Base-by-base conservation (phyloP, 2,888 invertebrate genomes). In the Nezara viridula region DNA sequence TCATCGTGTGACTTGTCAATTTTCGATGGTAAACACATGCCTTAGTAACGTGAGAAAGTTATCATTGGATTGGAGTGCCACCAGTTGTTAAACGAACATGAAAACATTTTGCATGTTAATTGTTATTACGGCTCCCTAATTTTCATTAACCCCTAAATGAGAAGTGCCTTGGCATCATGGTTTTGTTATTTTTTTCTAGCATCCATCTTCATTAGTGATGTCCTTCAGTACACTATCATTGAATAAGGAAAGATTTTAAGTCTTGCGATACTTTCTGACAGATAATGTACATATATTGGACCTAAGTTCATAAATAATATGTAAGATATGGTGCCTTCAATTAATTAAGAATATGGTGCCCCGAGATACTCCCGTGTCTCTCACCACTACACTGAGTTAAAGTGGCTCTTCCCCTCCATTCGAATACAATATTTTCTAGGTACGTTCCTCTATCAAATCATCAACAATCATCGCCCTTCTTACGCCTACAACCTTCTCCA, bases 81-180 rank as follows among this genome's bases (percentile, higher is more conserved):
- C 12, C 73, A 73, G 77, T 3, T 81, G 81, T 81, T 81, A 2
- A 24, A 14, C 44, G 9, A 44, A 44, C 40, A 81, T 44, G 81
- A 81, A 81, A 81, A 81, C 81, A 44, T 44, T 81, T 81, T 81
- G 81, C 81, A 81, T 81, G 44, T 81, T 81, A 81, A 44, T 81
- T 81, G 40, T 40, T 81, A 81, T 81, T 81, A 81, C 40, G 40
- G 81, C 81, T 44, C 81, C 81, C 44, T 81, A 81, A 81, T 81
- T 81, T 81, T 81, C 40, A 81, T 81, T 81, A 81, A 44, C 44
- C 66, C 81, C 81, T 81, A 81, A 81, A 44, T 44, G 81, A 81
- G 81, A 44, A 44, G 81, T 81, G 44, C 81, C 81, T 81, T 81
- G 81, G 81, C 81, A 81, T 81, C 40, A 24, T 24, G 10, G 40